These are phyloP conservation scores for Dryas iulia DNA, from an alignment of 1,140 invertebrate genomes.

Conservation along the genomic window DNA sequence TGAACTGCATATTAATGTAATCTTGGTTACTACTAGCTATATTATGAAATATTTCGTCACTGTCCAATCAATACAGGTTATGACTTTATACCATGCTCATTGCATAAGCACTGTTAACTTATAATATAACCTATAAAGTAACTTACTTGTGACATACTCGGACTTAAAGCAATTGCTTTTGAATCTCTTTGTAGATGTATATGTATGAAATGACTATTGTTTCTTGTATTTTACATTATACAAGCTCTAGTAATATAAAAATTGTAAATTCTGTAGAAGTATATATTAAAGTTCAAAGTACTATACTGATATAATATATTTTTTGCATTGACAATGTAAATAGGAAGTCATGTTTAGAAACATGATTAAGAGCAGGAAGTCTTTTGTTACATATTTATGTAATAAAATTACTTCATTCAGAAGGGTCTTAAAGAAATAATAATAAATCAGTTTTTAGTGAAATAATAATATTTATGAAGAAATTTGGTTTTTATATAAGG, in stretches of 20 bases:
- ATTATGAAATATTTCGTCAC: slow-evolving; percentile 9
- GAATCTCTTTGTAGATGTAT: background rate
- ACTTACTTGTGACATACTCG: background rate
- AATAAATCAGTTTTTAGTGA: background rate
- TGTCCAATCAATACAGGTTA: slow-evolving; percentile 10
- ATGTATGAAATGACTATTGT: background rate
- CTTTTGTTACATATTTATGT: background rate
- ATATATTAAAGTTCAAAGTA: background rate
- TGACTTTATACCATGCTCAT: slow-evolving; percentile 4
- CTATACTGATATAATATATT: background rate
- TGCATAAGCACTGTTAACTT: slow-evolving; percentile 17
- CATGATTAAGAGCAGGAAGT: background rate
- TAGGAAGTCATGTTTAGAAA: background rate
- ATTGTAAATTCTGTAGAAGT: background rate
- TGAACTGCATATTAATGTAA: background rate
- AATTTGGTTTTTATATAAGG: no score
- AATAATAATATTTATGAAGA: no score
- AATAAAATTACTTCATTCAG: background rate
- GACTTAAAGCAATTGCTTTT: background rate
- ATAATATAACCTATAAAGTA: slow-evolving; percentile 19
- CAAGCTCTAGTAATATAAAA: background rate
- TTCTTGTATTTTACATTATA: background rate
- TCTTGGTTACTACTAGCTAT: background rate
- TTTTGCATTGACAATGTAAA: background rate
- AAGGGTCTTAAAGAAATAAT: no score